phyloP scores from a whole-genome alignment of 2,888 invertebrate genomes.

The Galerucella calmariensis region DNA sequence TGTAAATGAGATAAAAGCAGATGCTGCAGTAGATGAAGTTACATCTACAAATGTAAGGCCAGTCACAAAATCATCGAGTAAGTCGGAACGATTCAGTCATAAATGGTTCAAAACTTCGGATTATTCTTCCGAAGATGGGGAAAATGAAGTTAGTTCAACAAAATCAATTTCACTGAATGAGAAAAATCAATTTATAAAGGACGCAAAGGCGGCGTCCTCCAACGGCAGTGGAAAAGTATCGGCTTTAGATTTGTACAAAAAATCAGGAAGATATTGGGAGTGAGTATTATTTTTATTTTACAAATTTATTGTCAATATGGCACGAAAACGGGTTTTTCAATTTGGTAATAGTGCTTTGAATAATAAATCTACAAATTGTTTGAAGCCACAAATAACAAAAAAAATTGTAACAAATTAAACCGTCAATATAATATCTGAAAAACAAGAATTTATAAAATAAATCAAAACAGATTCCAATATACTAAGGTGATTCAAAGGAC shows the following conservation, averaged over 20 bases:
- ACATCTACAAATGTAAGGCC: conserved; percentile 54
- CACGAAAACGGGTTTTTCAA: no score
- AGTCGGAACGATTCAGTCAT: conserved; percentile 46
- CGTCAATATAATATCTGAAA: no score
- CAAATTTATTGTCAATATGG: not conserved
- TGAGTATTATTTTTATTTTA: conserved; percentile 66
- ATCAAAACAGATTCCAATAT: no score
- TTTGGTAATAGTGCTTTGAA: no score
- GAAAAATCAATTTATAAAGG: conserved; percentile 63
- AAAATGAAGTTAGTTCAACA: conserved; percentile 64
- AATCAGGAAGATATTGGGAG: conserved; percentile 88
- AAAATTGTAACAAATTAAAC: no score
- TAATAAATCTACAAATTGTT: no score
- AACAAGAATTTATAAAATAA: no score
- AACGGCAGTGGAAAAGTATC: conserved; percentile 70
- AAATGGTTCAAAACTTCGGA: conserved; percentile 69
- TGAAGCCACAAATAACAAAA: no score
- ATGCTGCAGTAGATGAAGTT: conserved; percentile 57
- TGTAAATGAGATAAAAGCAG: conserved; percentile 52
- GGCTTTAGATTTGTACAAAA: conserved; percentile 79
- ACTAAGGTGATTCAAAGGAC: no score
- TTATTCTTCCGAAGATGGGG: conserved; percentile 73
- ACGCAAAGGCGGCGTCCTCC: conserved; percentile 68
- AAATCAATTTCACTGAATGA: conserved; percentile 65
- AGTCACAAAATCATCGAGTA: conserved; percentile 51